Evolutionary conservation across 2,888 invertebrate species (phyloP), one percentile per base, ranked within the genome.

Genomic region (Hartigia nigra): DNA sequence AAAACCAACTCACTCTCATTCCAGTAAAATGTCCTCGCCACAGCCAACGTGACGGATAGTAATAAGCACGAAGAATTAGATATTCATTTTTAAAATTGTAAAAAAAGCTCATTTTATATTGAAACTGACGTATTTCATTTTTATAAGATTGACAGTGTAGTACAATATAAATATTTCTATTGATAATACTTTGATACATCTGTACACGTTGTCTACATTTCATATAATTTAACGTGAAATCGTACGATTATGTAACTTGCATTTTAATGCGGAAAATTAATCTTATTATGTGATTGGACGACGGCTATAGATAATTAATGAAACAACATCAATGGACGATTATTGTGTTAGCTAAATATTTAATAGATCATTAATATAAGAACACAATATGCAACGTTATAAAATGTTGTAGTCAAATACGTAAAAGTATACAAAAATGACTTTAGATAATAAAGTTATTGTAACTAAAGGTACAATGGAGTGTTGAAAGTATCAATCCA

Each of bases 21-120:
- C 91, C 12, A 91, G 90, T 70, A 91, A 91, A 82, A 81, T 90
- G 12, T 91, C 90, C 1, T 86, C 90, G 4, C 90, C 89, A 0
- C 89, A 84, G 78, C 77, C 80, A 12, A 86, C 87, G 79, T 88
- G 84, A 86, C 76, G 76, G 14, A 1, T 23, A 55, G 23, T 23
- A 55, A 55, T 23, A 2, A 55, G 9, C 23, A 23, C 39, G 9
- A 9, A 1, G 2, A 55, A 23, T 23, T 23, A 55, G 23, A 55
- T 9, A 23, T 55, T 23, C 23, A 23, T 55, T 9, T 55, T 55
- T 23, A 9, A 23, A 55, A 55, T 23, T 9, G 9, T 55, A 23
- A 55, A 23, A 55, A 23, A 23, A 2, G 9, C 55, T 23, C 9
- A 55, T 55, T 55, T 55, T 55, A 55, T 55, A 55, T 23, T 55